Evolutionary conservation across 2,113 vertebrate species (phyloP).

Genomic region (Parus major): DNA sequence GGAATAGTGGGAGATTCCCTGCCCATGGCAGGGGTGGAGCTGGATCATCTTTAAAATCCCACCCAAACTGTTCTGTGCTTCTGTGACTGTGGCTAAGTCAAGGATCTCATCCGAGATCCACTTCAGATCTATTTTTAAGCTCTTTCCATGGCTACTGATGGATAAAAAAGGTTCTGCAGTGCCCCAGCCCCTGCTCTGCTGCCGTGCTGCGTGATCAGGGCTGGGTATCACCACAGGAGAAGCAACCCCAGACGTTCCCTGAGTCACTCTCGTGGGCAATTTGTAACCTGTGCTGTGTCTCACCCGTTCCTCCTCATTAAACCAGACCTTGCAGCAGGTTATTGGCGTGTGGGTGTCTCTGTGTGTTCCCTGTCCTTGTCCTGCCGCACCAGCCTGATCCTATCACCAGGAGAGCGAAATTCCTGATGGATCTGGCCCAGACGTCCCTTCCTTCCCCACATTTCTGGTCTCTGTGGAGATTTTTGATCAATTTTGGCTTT

Average conservation of each 20-base stretch:
- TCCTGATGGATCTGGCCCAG: background rate
- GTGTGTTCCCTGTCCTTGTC: background rate
- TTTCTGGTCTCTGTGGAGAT: accelerated
- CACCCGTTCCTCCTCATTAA: constrained; percentile 36
- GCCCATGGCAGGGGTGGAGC: background rate
- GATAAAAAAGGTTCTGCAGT: background rate
- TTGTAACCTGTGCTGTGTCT: background rate
- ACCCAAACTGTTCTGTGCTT: background rate
- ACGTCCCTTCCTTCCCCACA: background rate
- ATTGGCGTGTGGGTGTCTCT: background rate
- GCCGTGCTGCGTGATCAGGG: background rate
- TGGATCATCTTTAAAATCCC: background rate
- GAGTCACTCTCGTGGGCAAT: background rate
- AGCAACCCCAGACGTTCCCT: background rate
- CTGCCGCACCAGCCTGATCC: background rate
- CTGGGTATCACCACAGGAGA: background rate
- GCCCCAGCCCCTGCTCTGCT: background rate
- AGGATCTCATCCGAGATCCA: background rate
- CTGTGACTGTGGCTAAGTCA: background rate
- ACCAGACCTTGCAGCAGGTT: background rate
- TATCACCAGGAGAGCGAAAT: accelerated
- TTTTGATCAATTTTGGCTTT: background rate
- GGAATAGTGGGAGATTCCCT: accelerated
- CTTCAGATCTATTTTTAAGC: background rate
- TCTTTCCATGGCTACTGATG: background rate